Base-by-base conservation (phyloP, 2,888 invertebrate genomes). In the Drosophila incognita region DNA sequence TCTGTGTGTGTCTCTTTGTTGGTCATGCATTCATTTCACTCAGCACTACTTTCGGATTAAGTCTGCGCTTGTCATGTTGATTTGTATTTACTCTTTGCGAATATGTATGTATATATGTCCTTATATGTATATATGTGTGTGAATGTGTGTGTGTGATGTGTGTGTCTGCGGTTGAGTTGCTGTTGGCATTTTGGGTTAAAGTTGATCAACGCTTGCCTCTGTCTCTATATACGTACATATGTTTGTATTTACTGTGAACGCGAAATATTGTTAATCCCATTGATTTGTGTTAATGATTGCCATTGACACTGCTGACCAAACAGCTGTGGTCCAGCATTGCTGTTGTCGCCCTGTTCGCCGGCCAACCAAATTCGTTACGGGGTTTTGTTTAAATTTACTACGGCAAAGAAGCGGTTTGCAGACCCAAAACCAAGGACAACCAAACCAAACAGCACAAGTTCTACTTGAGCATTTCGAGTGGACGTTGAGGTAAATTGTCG, bases 41-140 rank as follows among this genome's bases (percentile, higher is more conserved):
- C 76, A 83, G 83, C 83, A 83, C 85, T 83, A 85, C 82, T 83
- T 88, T 86, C 68, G 80, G 88, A 88, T 88, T 85, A 88, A 76
- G 81, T 88, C 81, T 76, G 76, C 68, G 71, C 66, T 73, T 88
- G 88, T 88, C 80, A 80, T 76, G 80, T 80, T 80, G 80, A 88
- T 75, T 82, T 87, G 84, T 87, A 66, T 72, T 83, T 72, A 66
- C 82, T 69, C 75, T 57, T 38, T 65, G 51, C 51, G 64, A 54
- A 48, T 64, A 35, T 69, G 54, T 63, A 54, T 27, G 58, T 59
- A 46, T 27, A 42, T 40, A 29, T 65, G 7, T 52, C n/a, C 10
- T 2, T 60, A 59, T 67, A 29, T 65, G 42, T 65, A 36, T 24
- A 46, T 21, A 13, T 58, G n/a, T 65, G 38, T 74, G 36, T 53